Evolutionary conservation across 2,113 vertebrate species (phyloP), one percentile per base, ranked within the genome.

Genomic region (Brachionichthys hirsutus): DNA sequence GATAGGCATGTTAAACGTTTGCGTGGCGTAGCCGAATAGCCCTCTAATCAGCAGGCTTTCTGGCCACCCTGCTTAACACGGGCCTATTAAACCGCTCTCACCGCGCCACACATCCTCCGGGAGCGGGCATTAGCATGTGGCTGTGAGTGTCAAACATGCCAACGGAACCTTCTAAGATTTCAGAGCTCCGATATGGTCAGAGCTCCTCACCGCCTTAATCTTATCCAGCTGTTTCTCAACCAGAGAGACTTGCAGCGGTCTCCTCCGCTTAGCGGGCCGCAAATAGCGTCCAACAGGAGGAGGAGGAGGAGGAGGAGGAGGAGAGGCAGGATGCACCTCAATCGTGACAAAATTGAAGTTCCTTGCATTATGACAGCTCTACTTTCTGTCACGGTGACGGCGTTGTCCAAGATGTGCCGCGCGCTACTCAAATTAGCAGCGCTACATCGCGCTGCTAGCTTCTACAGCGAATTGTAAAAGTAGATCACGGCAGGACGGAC

Each of bases 321-420:
- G 68, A 43, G 41, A 54, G 41, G 40, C 60, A 54, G 58, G 66
- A 79, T 46, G 49, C 36, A 40, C 51, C 66, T 67, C 70, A 20
- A 24, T 78, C 77, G 53, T 65, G 54, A 84, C 63, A 67, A 81
- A 86, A 77, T 49, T 38, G 44, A 69, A 62, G 56, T 78, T 62
- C 50, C 57, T 30, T 60, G 56, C 36, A 48, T 68, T 45, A 45
- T 45, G 65, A 53, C 68, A 51, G 42, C 43, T 59, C 36, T 79
- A 67, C 72, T 79, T 78, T 67, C 57, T 12, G 50, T 61, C 53
- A 49, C 54, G 30, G 54, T 22, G 13, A 45, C 24, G 61, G 38
- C 6, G 36, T 57, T 62, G 67, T 73, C 73, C 54, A 43, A 43
- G 58, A 60, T 38, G 41, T 64, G 42, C 51, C 62, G 38, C 54